A percentile compares a stretch with the other conserved stretches of the same genome.
Evolutionary conservation across 2,888 invertebrate species (phyloP).

Genomic region (Drosophila siamana): DNA sequence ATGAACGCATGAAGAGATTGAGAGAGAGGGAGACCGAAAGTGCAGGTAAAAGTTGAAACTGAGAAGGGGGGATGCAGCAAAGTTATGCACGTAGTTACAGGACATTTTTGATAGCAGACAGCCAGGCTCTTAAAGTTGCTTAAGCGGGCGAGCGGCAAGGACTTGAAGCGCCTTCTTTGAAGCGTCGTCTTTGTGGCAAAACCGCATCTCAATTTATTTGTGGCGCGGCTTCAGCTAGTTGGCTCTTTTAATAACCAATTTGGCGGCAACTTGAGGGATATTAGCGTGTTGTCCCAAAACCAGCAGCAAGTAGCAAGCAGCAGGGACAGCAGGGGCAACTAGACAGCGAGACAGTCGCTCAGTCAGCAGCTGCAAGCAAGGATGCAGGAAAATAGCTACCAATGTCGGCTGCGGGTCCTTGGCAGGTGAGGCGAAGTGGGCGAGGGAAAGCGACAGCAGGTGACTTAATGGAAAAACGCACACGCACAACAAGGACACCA

Average conservation of each 20-base stretch:
- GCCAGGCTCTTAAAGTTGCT: slow-evolving; percentile 25
- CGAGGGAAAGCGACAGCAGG: not conserved
- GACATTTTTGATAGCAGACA: slow-evolving; percentile 4
- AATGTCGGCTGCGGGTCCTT: slow-evolving; percentile 1
- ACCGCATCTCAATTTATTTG: slow-evolving; percentile 53
- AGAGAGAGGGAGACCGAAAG: not conserved
- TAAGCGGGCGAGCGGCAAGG: slow-evolving; percentile 26
- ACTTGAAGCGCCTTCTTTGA: not conserved
- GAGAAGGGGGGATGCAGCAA: not conserved
- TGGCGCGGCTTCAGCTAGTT: slow-evolving; percentile 54
- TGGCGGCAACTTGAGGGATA: slow-evolving; percentile 62
- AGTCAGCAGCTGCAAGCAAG: slow-evolving; percentile 20
- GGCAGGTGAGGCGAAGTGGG: not conserved
- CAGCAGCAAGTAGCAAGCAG: slow-evolving; percentile 7
- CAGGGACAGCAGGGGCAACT: not conserved
- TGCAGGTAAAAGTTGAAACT: not conserved
- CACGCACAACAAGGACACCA: slow-evolving; percentile 17
- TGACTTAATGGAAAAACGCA: slow-evolving; percentile 56
- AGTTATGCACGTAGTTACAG: slow-evolving; percentile 19
- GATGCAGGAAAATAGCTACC: slow-evolving; percentile 19
- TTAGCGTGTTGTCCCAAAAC: slow-evolving; percentile 52
- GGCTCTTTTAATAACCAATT: slow-evolving; percentile 77
- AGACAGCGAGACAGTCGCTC: not conserved
- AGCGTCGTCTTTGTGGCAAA: slow-evolving; percentile 13
- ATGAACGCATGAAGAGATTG: not conserved